phyloP scores from a whole-genome alignment of 2,888 invertebrate genomes.

The Luffia ferchaultella region DNA sequence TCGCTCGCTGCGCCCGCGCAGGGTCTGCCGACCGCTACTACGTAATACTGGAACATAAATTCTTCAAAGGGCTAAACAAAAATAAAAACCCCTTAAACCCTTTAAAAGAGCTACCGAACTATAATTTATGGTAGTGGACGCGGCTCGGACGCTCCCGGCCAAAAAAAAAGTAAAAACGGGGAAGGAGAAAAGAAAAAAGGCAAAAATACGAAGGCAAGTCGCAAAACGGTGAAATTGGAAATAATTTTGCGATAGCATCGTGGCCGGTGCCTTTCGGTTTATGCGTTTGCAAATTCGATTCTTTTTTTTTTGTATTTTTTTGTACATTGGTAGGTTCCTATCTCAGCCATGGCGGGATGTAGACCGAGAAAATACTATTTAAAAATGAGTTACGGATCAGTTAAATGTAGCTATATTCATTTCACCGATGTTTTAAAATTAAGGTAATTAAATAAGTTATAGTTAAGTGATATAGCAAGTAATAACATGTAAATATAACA shows the following conservation, averaged over 20 bases:
- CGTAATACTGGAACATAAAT: constrained; percentile 51
- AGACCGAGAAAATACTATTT: too few relatives aligned
- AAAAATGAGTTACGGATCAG: too few relatives aligned
- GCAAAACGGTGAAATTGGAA: constrained; percentile 66
- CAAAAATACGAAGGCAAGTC: constrained; percentile 29
- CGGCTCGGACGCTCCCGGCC: constrained; percentile 20
- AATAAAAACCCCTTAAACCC: constrained; percentile 50
- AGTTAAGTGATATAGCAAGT: too few relatives aligned
- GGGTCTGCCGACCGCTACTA: neutral
- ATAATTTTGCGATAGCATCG: constrained; percentile 63
- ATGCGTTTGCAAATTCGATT: constrained; percentile 51
- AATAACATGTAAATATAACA: too few relatives aligned
- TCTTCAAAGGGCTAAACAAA: constrained; percentile 61
- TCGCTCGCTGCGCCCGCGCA: too few relatives aligned
- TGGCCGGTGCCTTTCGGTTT: constrained; percentile 57
- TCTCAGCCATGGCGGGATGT: too few relatives aligned
- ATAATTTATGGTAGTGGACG: constrained; percentile 57
- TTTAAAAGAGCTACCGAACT: constrained; percentile 65
- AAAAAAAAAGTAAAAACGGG: neutral
- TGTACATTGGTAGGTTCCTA: too few relatives aligned
- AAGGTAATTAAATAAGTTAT: too few relatives aligned
- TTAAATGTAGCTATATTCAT: too few relatives aligned
- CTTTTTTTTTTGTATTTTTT: neutral
- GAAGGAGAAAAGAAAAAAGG: constrained; percentile 12
- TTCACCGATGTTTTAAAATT: too few relatives aligned